Evolutionary conservation across 2,797 vertebrate species (phyloP), one percentile per base, ranked within the genome.

Genomic region (Sparidentex hasta): DNA sequence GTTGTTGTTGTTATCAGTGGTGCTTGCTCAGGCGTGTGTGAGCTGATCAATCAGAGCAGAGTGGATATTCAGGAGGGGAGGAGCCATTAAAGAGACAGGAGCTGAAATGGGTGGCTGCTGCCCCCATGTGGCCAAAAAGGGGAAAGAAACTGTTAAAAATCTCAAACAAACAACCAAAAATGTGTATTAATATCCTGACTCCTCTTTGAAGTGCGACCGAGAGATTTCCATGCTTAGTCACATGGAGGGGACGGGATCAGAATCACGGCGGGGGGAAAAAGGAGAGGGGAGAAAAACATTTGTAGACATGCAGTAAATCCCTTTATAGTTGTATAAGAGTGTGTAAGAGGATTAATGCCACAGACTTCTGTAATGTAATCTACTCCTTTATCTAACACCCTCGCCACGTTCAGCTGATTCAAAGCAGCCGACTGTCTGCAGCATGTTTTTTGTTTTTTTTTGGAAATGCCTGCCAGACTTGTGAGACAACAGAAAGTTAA

Each of bases 321-420:
- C 66, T 87, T 93, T 78, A 70, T 79, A 74, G 78, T 88, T 94
- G 84, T 92, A 65, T 90, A 89, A 90, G 78, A 87, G 79, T 80
- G 85, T 81, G 71, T 78, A 90, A 87, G 75, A 85, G 88, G 88
- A 93, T 94, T 94, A 92, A 80, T 66, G 74, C 16, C 41, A 57
- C 67, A 84, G 82, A 95, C 92, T 90, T 84, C 90, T 80, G 91
- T 80, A 78, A 71, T 21, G 76, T 89, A 89, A 84, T 87, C 84
- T 89, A 70, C 87, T 92, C 79, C 72, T 88, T 75, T 82, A 82
- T 79, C 82, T 76, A 74, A 81, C 71, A 83, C 61, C 78, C 46
- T 62, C 14, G 25, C 23, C 43, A 44, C 65, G 67, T 74, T 65
- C 65, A 74, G 38, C 51, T 48, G 76, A 84, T 68, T 81, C 69